phyloP scores from a whole-genome alignment of 2,113 vertebrate genomes.

The Cephalopterus ornatus region DNA sequence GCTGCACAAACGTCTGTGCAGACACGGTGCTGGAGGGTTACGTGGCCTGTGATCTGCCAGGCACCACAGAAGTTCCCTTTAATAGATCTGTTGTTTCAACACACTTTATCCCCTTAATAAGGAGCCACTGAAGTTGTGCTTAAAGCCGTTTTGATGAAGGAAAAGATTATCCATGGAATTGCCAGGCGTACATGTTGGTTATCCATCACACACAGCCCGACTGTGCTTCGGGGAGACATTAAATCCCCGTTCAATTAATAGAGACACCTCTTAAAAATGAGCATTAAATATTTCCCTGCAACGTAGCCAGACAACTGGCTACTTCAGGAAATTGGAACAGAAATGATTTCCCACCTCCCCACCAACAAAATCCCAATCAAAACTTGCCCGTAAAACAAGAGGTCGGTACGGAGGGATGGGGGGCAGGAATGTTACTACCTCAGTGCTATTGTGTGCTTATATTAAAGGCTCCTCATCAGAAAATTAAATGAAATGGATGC shows the following conservation, averaged over 20 bases:
- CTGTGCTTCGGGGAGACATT: slow-evolving; percentile 36
- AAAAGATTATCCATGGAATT: background rate
- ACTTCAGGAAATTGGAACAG: background rate
- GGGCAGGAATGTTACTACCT: background rate
- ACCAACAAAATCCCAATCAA: background rate
- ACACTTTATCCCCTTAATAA: background rate
- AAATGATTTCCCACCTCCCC: background rate
- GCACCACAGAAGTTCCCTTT: background rate
- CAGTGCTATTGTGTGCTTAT: background rate
- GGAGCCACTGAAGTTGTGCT: background rate
- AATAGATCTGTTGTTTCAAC: background rate
- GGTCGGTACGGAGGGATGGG: background rate
- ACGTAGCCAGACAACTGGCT: background rate
- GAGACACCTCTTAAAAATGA: slow-evolving; percentile 28
- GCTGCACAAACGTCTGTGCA: background rate
- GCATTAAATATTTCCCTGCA: slow-evolving; percentile 37
- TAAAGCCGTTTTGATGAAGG: background rate
- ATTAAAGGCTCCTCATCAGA: slow-evolving; percentile 28
- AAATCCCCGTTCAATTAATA: slow-evolving; percentile 42
- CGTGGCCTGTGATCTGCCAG: background rate
- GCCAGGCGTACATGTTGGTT: background rate
- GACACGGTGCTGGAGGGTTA: background rate
- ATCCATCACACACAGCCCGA: background rate
- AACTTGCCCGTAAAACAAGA: background rate
- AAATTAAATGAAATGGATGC: slow-evolving; percentile 42